These are phyloP conservation scores for Parapsyche elsis DNA, from an alignment of 1,140 invertebrate genomes.

Conservation along the genomic window DNA sequence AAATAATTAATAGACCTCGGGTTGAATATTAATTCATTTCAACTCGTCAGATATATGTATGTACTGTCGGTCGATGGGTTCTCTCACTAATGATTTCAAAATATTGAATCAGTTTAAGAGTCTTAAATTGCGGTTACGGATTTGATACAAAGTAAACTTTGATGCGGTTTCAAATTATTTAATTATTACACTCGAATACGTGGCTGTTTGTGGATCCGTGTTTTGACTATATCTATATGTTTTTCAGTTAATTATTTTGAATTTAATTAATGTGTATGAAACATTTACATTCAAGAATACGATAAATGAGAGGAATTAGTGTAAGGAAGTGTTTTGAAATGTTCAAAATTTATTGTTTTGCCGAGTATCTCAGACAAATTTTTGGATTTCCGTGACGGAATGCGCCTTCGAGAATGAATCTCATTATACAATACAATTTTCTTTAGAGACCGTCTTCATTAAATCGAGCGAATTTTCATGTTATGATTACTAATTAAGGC, in stretches of 20 bases:
- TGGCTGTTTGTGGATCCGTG: too few species aligned
- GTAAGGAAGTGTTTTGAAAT: background rate
- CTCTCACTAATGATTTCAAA: too few species aligned
- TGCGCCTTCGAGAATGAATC: background rate
- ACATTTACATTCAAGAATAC: too few species aligned
- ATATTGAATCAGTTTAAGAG: too few species aligned
- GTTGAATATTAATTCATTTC: background rate
- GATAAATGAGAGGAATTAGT: background rate
- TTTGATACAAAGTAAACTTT: too few species aligned
- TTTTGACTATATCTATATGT: too few species aligned
- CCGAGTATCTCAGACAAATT: background rate
- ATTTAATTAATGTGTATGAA: too few species aligned
- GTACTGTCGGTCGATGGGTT: background rate
- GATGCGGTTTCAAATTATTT: too few species aligned
- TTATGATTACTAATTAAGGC: conserved; percentile 22
- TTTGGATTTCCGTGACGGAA: background rate
- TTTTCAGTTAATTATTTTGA: too few species aligned
- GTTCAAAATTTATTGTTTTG: background rate
- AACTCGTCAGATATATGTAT: background rate
- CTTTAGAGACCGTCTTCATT: conserved; percentile 10
- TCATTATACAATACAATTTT: conserved; percentile 5
- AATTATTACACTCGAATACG: too few species aligned
- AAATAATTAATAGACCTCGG: background rate
- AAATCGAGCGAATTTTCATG: conserved; percentile 6
- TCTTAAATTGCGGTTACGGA: too few species aligned